Evolutionary conservation across 1,140 invertebrate genomes (phyloP), one percentile per base, ranked within the genome.

Genomic region (Lasaia peninsularis): DNA sequence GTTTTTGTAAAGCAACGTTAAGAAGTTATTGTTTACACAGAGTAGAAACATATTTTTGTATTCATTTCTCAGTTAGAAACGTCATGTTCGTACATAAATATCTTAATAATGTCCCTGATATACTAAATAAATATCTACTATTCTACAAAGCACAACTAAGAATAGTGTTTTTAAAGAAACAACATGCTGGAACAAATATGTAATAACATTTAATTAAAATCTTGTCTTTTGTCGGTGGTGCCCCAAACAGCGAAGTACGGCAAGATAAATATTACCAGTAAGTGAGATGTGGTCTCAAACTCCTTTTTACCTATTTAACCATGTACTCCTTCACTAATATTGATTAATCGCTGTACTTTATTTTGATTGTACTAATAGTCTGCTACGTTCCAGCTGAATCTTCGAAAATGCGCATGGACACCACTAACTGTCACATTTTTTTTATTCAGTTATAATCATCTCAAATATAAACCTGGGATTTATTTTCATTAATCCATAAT

Each of bases 281-380:
- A 90, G 90, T 91, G 90, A 91, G 90, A 89, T 90, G 90, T 91
- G 90, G 89, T 91, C 90, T 90, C 87, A 86, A 89, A 75, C 77
- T 80, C 69, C 78, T 82, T 80, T 82, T 73, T 78, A 75, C 60
- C 21, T 52, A 67, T 78, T 80, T 75, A 75, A 75, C 78, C 62
- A 80, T 80, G 75, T 73, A 73, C 77, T 81, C 79, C 71, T 76
- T 69, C 66, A 86, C 85, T 86, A 88, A 86, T 81, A 75, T 61
- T 62, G 61, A 88, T 83, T 88, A 88, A 88, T 85, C 63, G 71
- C 79, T 81, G 74, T 85, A 67, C 56, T 78, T 69, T 71, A 71
- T 62, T 66, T 73, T 75, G 65, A 78, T 68, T 74, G 56, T 80
- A 85, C 81, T 85, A 83, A 84, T 79, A 55, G 71, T 71, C 61